A percentile compares a stretch with the other conserved stretches of the same genome.
Conservation (phyloP, 2,113 vertebrate species). For the Rhinolophus ferrumequinum region DNA sequence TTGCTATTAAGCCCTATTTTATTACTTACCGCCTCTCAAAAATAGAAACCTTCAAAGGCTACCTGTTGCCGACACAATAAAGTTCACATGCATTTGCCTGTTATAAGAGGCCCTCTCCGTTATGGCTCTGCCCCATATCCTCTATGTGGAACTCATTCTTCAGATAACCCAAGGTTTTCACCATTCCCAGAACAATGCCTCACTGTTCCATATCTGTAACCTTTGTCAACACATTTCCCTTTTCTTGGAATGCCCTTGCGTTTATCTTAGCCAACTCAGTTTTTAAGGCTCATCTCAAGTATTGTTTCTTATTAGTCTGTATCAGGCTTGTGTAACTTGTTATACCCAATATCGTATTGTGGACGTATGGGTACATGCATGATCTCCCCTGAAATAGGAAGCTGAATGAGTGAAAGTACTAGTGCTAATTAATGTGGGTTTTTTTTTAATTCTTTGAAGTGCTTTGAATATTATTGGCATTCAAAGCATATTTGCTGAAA, state of each 20-base stretch:
- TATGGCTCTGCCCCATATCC: not conserved
- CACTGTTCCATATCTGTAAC: not conserved
- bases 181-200: not conserved
- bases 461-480: not conserved
- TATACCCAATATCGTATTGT: not conserved
- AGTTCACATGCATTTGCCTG: not conserved
- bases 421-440: not conserved
- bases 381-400: not conserved
- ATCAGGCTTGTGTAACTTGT: not conserved
- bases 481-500: not conserved
- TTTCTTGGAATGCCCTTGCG: not conserved
- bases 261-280: not conserved
- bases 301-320: slow-evolving; percentile 16
- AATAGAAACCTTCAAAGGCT: not conserved
- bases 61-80: not conserved
- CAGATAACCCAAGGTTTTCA: not conserved
- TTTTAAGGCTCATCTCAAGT: not conserved
- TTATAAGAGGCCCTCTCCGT: not conserved
- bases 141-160: not conserved
- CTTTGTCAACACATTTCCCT: not conserved
- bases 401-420: not conserved
- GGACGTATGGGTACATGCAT: not conserved
- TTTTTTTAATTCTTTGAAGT: not conserved
- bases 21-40: not conserved
- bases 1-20: not conserved